Base-by-base conservation (phyloP, 1,140 invertebrate species). In the Phocides pigmalion region DNA sequence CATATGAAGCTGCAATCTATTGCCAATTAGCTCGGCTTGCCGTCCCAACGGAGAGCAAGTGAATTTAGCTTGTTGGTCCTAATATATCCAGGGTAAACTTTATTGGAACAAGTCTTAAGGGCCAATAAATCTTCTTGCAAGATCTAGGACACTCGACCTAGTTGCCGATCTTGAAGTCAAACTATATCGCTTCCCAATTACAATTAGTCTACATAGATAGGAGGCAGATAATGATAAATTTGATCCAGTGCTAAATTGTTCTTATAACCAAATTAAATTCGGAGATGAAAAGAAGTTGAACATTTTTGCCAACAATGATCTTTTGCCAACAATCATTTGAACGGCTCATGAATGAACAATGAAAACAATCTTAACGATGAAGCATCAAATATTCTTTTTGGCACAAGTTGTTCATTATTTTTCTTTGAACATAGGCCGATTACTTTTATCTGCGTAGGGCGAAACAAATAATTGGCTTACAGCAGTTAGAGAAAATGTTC, bases 1-100 rank as follows among this genome's bases (percentile, higher is more conserved):
- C 66, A 70, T 68, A 68, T 68, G 62, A 66, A 71, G 65, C 54
- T 35, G 39, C 63, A 72, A 65, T 66, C 59, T 68, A 59, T 47
- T 59, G 41, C 22, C 54, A 59, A 59, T 59, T 59, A 46, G 22
- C 42, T 59, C 42, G 42, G 37, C 28, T 59, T 15, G 25, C 42
- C 54, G 42, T 59, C 54, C 42, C 54, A 20, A 35, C 41, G 54
- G 54, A 59, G 54, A 47, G 15, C 56, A 47, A 59, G 56, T 59
- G 56, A 59, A 59, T 59, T 59, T 59, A 59, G 56, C 56, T 59
- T 19, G 54, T 35, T 59, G 41, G 56, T 47, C 25, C 42, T 59
- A 59, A 59, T 47, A 59, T 28, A 59, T 22, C 25, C 42, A 59
- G 42, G 56, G 11, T 59, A 59, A 59, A 59, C 41, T 59, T 53